Conservation (phyloP, 2,797 vertebrate species). For the Dallia pectoralis region DNA sequence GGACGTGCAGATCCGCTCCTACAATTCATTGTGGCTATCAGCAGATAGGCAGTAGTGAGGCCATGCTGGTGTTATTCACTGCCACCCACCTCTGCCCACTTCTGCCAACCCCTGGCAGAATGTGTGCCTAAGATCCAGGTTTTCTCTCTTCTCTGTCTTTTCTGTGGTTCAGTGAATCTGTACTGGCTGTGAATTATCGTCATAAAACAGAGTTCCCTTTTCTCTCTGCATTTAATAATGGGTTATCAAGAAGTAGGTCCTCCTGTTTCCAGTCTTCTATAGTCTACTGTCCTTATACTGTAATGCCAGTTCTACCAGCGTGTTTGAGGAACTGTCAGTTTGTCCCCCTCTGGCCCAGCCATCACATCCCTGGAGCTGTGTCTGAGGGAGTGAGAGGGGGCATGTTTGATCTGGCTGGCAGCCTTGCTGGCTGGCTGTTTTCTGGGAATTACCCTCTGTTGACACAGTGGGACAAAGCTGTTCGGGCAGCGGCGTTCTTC, state of each 20-base stretch:
- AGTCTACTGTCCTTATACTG: slow-evolving; percentile 23
- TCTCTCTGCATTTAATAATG: slow-evolving; percentile 29
- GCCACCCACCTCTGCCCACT: too few species aligned
- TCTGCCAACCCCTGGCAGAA: too few species aligned
- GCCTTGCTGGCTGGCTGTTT: slow-evolving; percentile 45
- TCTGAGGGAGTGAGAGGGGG: slow-evolving; percentile 35
- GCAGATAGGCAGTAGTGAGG: too few species aligned
- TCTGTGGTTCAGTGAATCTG: not conserved
- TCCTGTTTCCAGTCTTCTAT: slow-evolving; percentile 20
- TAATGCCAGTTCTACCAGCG: slow-evolving; percentile 27
- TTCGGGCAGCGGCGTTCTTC: slow-evolving; percentile 44
- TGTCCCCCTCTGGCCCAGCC: not conserved
- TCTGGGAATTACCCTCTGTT: slow-evolving; percentile 62
- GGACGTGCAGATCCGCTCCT: too few species aligned
- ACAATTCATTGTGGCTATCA: too few species aligned
- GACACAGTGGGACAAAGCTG: slow-evolving; percentile 66
- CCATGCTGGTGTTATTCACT: not conserved
- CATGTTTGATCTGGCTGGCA: slow-evolving; percentile 26
- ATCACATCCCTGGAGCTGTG: slow-evolving; percentile 32
- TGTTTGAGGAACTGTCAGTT: slow-evolving; percentile 33
- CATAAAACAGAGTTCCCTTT: slow-evolving; percentile 23
- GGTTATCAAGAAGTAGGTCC: slow-evolving; percentile 25
- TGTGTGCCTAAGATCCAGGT: too few species aligned
- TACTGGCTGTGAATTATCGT: slow-evolving; percentile 32
- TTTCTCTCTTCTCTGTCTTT: not conserved